Evolutionary conservation across 2,113 vertebrate genomes (phyloP).

Genomic region (Lycocorax pyrrhopterus): DNA sequence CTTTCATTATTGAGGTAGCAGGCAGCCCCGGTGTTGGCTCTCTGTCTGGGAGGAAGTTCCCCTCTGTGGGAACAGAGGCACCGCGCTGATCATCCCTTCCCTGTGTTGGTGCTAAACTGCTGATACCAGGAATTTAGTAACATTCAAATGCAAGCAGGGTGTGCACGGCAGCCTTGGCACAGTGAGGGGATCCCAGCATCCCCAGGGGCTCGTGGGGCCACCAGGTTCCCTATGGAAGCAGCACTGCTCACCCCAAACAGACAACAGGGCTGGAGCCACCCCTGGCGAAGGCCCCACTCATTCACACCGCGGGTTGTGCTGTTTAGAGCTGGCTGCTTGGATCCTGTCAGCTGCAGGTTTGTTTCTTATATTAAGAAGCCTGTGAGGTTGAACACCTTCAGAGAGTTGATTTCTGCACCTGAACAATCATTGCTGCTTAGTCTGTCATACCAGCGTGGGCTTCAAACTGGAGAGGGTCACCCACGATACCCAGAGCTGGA

Average conservation of each 20-base stretch:
- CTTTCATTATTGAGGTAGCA: background rate
- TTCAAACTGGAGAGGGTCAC: background rate
- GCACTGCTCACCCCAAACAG: background rate
- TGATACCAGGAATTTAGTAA: background rate
- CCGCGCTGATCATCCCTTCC: fast-evolving
- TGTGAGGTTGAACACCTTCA: background rate
- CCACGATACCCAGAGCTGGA: background rate
- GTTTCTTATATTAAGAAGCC: conserved; percentile 57
- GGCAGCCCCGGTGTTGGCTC: background rate
- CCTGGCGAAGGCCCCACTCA: fast-evolving
- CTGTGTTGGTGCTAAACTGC: background rate
- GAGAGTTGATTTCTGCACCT: background rate
- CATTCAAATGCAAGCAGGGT: background rate
- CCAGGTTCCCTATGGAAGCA: fast-evolving
- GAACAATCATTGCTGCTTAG: conserved; percentile 28
- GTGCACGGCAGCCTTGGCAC: background rate
- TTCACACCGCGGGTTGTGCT: fast-evolving
- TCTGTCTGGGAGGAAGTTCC: background rate
- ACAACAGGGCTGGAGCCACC: background rate
- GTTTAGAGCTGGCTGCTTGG: background rate
- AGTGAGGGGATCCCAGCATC: background rate
- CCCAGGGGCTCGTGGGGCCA: background rate
- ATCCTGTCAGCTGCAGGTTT: background rate
- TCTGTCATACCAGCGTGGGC: background rate
- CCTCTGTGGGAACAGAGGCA: background rate